Evolutionary conservation across 2,888 invertebrate species (phyloP), one percentile per base, ranked within the genome.

Genomic region (Dolichopus griseipennis): DNA sequence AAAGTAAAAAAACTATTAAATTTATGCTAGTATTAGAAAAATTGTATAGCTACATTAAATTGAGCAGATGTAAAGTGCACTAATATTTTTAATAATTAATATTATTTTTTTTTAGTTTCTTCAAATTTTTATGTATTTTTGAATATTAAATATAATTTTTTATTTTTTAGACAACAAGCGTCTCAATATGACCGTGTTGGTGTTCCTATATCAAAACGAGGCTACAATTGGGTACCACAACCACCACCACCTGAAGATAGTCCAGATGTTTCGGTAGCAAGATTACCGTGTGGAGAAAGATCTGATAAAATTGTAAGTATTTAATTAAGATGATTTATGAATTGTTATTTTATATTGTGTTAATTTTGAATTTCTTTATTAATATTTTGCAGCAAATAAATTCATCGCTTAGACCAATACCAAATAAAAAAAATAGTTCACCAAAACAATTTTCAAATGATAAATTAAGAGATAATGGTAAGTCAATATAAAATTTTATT

Each of bases 171-270:
- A 74, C 92, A 92, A 76, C 95, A 95, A 82, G 92, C 93, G 78
- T 87, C 90, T 71, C 93, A 94, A 82, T 93, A 93, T 83, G 92
- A 91, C 83, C 85, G 93, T 75, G 92, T 93, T 86, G 94, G 94
- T 73, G 86, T 95, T 75, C 95, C 95, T 10, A 86, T 93, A 66
- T 93, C 94, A 75, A 93, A 93, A 84, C 85, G 95, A 73, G 93
- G 93, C 81, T 95, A 95, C 83, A 95, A 94, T 84, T 95, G 95
- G 94, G 91, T 94, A 78, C 91, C 93, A 75, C 92, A 94, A 79
- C 93, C 94, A 69, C 94, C 94, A 71, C 94, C 95, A 69, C 94
- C 94, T 0, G 93, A 94, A 82, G 92, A 93, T 82, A 90, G 91
- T 78, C 92, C 92, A 2, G 93, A 92, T 80, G 91, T 90, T 72